Base-by-base conservation (phyloP, 1,140 invertebrate species). In the Notospermus geniculatus region DNA sequence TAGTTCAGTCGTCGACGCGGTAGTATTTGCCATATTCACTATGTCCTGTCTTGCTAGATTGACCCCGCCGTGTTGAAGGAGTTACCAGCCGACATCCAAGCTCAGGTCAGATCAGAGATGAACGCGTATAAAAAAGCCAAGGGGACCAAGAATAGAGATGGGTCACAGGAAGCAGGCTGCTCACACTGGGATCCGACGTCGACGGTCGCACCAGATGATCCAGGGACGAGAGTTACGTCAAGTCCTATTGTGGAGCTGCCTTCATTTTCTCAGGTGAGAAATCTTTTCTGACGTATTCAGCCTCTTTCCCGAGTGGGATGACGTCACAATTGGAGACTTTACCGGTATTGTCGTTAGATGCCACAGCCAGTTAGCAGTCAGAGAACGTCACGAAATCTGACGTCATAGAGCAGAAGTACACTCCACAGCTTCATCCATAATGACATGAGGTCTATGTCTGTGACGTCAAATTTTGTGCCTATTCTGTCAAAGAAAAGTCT, bases 111-210 rank as follows among this genome's bases (percentile, higher is more conserved):
- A 70, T 60, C 55, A 57, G 59, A 69, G 67, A 78, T 59, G 86
- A 88, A 80, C 63, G 80, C 62, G 75, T 80, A 25, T 83, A 63
- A 59, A 25, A 63, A 50, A 41, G 29, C 11, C 0, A 63, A 64
- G 53, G 61, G 41, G 52, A 28, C 17, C 22, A 55, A 32, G 23
- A 50, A 45, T 13, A 1, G 1, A 7, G 19, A 15, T 39, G 28
- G 32, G 2, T 29, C 22, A 52, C 56, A 61, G 23, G 39, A 56
- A 27, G 19, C 73, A 5, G 69, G 75, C n/a, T 75, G 73, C 66
- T 77, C 73, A 19, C 67, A 74, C 59, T 75, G 71, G 73, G 46
- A 58, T 25, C 52, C 36, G 30, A 28, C 29, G 4, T n/a, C 46
- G n/a, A 50, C 46, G 17, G 25, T 23, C 22, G 13, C 59, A 41